Evolutionary conservation across 2,113 vertebrate species (phyloP).

Genomic region (Labeo rohita): DNA sequence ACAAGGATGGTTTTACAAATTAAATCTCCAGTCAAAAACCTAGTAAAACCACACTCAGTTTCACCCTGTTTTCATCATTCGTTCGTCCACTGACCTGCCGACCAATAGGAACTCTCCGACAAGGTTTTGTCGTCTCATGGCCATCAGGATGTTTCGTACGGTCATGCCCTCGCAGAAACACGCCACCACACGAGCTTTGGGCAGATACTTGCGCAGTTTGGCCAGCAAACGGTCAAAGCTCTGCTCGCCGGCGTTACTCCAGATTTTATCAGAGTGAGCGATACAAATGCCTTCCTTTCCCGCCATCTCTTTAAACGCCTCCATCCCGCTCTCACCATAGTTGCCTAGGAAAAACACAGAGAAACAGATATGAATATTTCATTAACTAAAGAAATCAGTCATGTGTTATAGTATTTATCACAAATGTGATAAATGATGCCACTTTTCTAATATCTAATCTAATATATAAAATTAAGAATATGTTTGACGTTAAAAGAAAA

Average conservation of each 20-base stretch:
- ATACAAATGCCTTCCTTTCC: constrained; percentile 98
- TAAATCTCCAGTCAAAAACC: background rate
- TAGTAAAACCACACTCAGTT: background rate
- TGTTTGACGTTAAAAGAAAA: background rate
- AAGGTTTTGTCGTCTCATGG: constrained; percentile 91
- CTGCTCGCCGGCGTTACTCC: constrained; percentile 95
- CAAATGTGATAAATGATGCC: background rate
- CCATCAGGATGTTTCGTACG: constrained; percentile 94
- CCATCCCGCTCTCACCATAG: constrained; percentile 99
- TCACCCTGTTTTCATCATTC: background rate
- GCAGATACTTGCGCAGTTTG: constrained; percentile 88
- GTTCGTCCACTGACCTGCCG: constrained; percentile 89
- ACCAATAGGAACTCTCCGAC: constrained; percentile 92
- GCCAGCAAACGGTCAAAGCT: constrained; percentile 93
- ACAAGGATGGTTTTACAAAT: background rate
- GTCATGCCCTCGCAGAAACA: constrained; percentile 99
- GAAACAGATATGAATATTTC: background rate
- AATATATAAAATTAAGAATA: background rate
- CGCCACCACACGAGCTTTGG: constrained; percentile 94
- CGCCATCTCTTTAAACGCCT: constrained; percentile 97
- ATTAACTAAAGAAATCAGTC: background rate
- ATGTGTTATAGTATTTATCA: background rate
- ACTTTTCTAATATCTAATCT: background rate
- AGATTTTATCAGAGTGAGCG: constrained; percentile 98
- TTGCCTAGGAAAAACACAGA: constrained; percentile 79